These are phyloP conservation scores for Fissipunctia ypsillon DNA, from an alignment of 2,888 invertebrate genomes.

Conservation along the genomic window DNA sequence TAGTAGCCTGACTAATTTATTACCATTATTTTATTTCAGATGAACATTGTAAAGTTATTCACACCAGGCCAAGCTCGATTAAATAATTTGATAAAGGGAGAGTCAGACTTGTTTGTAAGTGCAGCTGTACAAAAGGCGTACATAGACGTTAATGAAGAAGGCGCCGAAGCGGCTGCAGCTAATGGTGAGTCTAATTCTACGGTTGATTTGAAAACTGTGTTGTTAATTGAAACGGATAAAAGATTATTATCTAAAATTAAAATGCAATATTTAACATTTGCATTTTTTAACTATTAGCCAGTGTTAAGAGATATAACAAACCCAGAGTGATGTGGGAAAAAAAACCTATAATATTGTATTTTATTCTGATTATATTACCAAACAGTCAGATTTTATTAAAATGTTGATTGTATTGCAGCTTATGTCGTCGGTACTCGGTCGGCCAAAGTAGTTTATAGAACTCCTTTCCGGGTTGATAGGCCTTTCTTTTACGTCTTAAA, in stretches of 20 bases:
- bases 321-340: background rate
- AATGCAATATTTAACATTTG: background rate
- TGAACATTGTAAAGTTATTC: constrained; percentile 77
- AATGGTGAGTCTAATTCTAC: constrained; percentile 91
- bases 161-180: constrained; percentile 95
- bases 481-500: constrained; percentile 51
- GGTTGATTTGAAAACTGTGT: background rate
- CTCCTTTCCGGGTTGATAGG: constrained; percentile 57
- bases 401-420: constrained; percentile 58
- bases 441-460: constrained; percentile 19
- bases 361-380: constrained; percentile 14
- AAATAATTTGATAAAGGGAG: constrained; percentile 89
- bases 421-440: constrained; percentile 42
- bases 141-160: constrained; percentile 96
- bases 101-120: constrained; percentile 89
- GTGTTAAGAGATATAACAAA: background rate
- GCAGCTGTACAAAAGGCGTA: constrained; percentile 95
- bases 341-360: background rate
- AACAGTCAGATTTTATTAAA: constrained; percentile 27
- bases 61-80: constrained; percentile 89
- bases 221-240: constrained; percentile 44
- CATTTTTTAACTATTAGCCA: background rate
- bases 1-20: background rate
- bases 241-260: constrained; percentile 48
- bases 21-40: constrained; percentile 63